These are phyloP conservation scores for Coreoperca whiteheadi DNA, from an alignment of 2,113 vertebrate genomes.

Conservation along the genomic window DNA sequence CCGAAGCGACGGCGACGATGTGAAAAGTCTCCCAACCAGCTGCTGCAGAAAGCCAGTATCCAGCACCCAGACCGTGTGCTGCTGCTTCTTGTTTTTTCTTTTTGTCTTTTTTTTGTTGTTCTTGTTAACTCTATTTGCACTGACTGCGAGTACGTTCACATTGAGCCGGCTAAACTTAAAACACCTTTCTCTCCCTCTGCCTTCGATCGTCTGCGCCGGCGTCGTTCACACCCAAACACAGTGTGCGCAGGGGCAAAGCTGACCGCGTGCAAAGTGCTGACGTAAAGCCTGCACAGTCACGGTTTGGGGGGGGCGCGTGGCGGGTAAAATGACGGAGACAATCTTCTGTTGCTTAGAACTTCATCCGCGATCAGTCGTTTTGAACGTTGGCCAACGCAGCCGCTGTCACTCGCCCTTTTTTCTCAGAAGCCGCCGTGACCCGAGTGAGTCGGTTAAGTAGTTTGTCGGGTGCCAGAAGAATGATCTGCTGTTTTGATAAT, in stretches of 20 bases:
- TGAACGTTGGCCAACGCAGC: not conserved
- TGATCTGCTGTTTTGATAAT: not conserved
- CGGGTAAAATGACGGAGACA: not conserved
- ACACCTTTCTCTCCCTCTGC: not conserved
- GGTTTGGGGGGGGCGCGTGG: no score
- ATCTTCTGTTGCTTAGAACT: not conserved
- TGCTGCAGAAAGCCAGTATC: slow-evolving; percentile 39
- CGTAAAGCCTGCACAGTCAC: not conserved
- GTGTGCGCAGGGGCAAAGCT: no score
- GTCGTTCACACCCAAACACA: not conserved
- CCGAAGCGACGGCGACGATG: slow-evolving; percentile 33
- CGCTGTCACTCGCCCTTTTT: no score
- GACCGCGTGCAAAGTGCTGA: not conserved
- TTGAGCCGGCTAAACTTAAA: not conserved
- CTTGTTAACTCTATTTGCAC: slow-evolving; percentile 42
- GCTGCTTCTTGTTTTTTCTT: slow-evolving; percentile 14
- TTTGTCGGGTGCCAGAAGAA: not conserved
- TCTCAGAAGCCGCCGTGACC: no score
- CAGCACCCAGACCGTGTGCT: slow-evolving; percentile 4
- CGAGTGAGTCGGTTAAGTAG: not conserved
- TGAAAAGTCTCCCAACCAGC: slow-evolving; percentile 49
- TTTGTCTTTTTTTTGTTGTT: no score
- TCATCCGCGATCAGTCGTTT: not conserved
- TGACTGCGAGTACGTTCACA: slow-evolving; percentile 28
- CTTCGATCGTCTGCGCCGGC: not conserved